These are phyloP conservation scores for Diadegma fenestrale DNA, from an alignment of 2,888 invertebrate genomes.

Conservation along the genomic window DNA sequence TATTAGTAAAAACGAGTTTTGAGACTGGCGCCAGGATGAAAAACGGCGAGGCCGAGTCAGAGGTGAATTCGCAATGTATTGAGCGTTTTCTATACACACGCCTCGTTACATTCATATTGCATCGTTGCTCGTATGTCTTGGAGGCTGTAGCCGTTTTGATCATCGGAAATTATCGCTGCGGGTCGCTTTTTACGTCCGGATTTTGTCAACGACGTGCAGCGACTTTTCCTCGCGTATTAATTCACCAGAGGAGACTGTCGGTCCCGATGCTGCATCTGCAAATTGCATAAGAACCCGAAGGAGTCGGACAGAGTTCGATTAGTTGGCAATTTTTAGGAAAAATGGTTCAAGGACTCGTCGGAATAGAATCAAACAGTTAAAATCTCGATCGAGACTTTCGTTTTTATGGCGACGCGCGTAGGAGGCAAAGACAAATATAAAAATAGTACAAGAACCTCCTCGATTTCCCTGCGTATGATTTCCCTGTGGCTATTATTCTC, in stretches of 20 bases:
- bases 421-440: not conserved
- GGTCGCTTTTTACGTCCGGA: not conserved
- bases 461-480: conserved; percentile 23
- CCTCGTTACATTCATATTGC: not conserved
- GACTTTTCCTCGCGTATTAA: not conserved
- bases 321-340: not conserved
- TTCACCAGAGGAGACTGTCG: not conserved
- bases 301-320: not conserved
- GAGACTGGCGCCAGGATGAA: conserved; percentile 56
- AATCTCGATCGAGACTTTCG: conserved; percentile 15
- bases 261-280: not conserved
- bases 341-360: not conserved
- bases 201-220: not conserved
- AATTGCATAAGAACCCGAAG: not conserved
- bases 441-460: conserved; percentile 1
- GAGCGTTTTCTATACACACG: not conserved
- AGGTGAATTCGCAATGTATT: conserved; percentile 32
- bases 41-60: conserved; percentile 52
- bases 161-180: not conserved
- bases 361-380: conserved; percentile 3
- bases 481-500: conserved; percentile 57
- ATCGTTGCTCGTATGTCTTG: not conserved
- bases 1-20: conserved; percentile 64
- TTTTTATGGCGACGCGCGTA: conserved; percentile 9
- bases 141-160: not conserved